Base-by-base conservation (phyloP, 1,140 invertebrate genomes). In the Euwallacea fornicatus region DNA sequence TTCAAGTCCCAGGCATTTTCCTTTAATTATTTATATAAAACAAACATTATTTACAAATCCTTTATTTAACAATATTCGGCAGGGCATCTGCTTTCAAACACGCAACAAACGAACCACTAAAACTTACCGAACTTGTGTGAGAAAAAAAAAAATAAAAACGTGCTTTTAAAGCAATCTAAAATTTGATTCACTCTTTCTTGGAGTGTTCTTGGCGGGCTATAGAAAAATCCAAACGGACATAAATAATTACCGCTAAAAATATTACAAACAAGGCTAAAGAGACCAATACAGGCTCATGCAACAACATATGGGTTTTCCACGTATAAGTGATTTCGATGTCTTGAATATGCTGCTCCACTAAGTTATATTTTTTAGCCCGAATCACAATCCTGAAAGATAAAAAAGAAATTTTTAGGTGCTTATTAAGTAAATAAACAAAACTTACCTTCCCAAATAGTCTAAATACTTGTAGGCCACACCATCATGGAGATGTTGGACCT, bases 341-440 rank as follows among this genome's bases (percentile, higher is more conserved):
- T 83, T 98, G 93, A 80, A 99, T 99, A 78, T 99, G 98, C 79
- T 94, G 93, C 76, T 99, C 96, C 0, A 99, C 94, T 42, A 99
- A 81, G 84, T 98, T 98, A 2, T 83, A 88, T 78, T 98, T 98
- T 11, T 85, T 86, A 11, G 98, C 85, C 9, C 91, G 88, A 59
- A 99, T 87, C 0, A 98, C 95, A 2, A 93, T 92, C 59, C 97
- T 71, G 42, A 15, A 71, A 55, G 41, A 55, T 33, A 47, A 64
- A 33, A 33, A 33, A 33, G 1, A 33, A 33, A 33, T 33, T 33
- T 2, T 33, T 4, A 33, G 21, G 4, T 33, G 4, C 4, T 33
- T 33, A 33, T 33, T 33, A 33, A 33, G 4, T 33, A 33, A 33
- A 33, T 33, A 15, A 11, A 62, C 3, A 62, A 42, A n/a, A 69